Conservation (phyloP, 2,888 invertebrate genomes). For the Pachymerium ferrugineum region DNA sequence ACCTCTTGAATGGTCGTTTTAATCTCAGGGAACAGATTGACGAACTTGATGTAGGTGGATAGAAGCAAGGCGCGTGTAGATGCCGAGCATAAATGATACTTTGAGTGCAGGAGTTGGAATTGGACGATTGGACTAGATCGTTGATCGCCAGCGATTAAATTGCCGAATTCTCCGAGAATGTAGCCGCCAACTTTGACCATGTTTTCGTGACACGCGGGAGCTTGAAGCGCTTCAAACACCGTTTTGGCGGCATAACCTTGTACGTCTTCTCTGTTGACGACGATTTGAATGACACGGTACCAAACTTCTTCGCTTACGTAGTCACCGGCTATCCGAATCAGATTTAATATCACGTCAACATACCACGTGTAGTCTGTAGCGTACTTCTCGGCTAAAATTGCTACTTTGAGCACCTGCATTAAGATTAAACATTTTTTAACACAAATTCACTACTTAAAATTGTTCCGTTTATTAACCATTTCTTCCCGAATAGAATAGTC, state of each 20-base stretch:
- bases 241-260: constrained; percentile 99
- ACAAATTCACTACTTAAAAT: constrained; percentile 1
- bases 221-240: constrained; percentile 97
- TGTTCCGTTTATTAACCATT: constrained; percentile 62
- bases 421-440: constrained; percentile 10
- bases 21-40: constrained; percentile 98
- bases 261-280: constrained; percentile 98
- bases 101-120: constrained; percentile 96
- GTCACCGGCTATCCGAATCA: constrained; percentile 98
- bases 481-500: constrained; percentile 99
- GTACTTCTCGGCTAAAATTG: constrained; percentile 98
- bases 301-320: constrained; percentile 98
- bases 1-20: constrained; percentile 86
- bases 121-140: constrained; percentile 95
- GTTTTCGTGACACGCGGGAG: constrained; percentile 99
- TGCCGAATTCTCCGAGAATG: constrained; percentile 98
- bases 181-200: constrained; percentile 99
- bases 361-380: constrained; percentile 99
- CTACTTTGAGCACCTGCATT: constrained; percentile 79
- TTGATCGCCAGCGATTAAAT: constrained; percentile 97
- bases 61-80: constrained; percentile 92
- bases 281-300: constrained; percentile 99
- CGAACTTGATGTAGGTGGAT: constrained; percentile 98
- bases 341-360: constrained; percentile 91
- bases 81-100: constrained; percentile 96